A percentile compares a stretch with the other conserved stretches of the same genome.
Evolutionary conservation across 2,113 vertebrate genomes (phyloP).

Genomic region (Aegithalos caudatus): DNA sequence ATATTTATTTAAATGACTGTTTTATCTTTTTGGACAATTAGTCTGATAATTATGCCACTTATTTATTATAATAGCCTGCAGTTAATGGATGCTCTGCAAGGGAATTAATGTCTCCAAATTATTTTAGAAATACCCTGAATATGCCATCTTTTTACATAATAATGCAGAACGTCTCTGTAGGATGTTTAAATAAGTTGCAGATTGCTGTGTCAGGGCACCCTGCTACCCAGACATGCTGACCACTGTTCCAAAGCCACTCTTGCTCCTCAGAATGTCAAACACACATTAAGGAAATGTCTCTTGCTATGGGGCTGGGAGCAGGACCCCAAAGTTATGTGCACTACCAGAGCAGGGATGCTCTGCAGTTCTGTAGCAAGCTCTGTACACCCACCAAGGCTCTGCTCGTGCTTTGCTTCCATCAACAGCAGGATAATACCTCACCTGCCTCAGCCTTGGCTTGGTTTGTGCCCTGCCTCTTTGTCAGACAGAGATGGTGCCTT

Average conservation of each 20-base stretch:
- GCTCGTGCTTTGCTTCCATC: neutral
- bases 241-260: neutral
- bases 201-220: neutral
- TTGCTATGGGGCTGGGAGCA: neutral
- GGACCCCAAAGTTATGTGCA: neutral
- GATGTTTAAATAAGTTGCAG: neutral
- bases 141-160: neutral
- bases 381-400: fast-evolving
- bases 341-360: neutral
- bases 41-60: neutral
- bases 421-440: neutral
- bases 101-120: slow-evolving; percentile 20
- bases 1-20: neutral
- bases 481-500: neutral
- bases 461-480: neutral
- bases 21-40: slow-evolving; percentile 32
- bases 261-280: neutral
- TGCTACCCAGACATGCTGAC: neutral
- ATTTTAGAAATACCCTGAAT: slow-evolving; percentile 5
- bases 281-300: neutral
- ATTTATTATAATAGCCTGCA: slow-evolving; percentile 48
- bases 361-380: neutral
- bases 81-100: slow-evolving; percentile 24
- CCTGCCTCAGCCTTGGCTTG: neutral
- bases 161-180: neutral